phyloP scores from a whole-genome alignment of 2,888 invertebrate species.

The Parochlus steinenii region DNA sequence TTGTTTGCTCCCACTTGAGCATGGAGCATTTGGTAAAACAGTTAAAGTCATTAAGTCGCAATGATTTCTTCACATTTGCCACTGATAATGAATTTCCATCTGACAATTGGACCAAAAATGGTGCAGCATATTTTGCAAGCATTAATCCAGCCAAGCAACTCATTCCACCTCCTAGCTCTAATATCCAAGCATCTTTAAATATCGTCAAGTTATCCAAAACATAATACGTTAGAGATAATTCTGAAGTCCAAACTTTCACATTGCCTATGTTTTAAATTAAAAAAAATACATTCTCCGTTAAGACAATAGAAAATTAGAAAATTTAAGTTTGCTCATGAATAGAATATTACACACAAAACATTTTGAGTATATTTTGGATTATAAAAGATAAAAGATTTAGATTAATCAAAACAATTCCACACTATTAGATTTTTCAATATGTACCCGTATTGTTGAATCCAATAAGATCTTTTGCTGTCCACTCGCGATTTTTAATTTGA shows the following conservation, averaged over 20 bases:
- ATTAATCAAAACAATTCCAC: too few species aligned
- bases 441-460: constrained; percentile 74
- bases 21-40: constrained; percentile 36
- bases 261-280: too few species aligned
- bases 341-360: too few species aligned
- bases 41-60: constrained; percentile 44
- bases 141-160: constrained; percentile 64
- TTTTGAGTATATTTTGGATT: too few species aligned
- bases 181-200: constrained; percentile 48
- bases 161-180: constrained; percentile 75
- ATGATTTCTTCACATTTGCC: constrained; percentile 49
- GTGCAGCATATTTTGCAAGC: constrained; percentile 46
- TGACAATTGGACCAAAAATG: constrained; percentile 48
- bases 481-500: constrained; percentile 39
- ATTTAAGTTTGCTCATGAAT: too few species aligned
- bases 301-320: too few species aligned
- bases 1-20: constrained; percentile 36
- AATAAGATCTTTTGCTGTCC: constrained; percentile 53
- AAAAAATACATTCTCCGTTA: too few species aligned
- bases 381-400: too few species aligned
- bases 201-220: constrained; percentile 42
- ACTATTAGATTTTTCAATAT: too few species aligned
- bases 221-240: constrained; percentile 55
- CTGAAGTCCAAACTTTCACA: constrained; percentile 65
- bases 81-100: constrained; percentile 65